phyloP scores from a whole-genome alignment of 92 coral and sea anemone genomes.

The Montipora capitata region DNA sequence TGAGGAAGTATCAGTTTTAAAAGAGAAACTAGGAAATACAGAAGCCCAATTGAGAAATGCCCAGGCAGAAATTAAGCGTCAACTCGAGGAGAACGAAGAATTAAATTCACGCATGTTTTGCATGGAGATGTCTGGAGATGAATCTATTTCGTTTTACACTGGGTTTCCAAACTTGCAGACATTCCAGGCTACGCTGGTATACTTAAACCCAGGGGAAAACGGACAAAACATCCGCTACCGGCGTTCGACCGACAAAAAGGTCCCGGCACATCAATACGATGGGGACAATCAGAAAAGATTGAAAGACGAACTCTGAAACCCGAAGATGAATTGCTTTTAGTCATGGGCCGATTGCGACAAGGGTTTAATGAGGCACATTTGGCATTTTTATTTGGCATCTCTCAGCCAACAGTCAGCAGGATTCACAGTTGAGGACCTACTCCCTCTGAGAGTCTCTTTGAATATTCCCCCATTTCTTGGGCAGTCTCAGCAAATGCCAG shows the following conservation, averaged over 20 bases:
- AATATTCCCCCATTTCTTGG: conserved; percentile 76
- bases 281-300: conserved; percentile 10
- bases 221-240: conserved; percentile 74
- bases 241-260: conserved; percentile 36
- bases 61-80: conserved; percentile 42
- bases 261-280: neutral
- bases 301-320: conserved; percentile 49
- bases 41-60: conserved; percentile 7
- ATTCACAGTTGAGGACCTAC: no score
- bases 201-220: conserved; percentile 56
- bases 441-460: neutral
- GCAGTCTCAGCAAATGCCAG: neutral
- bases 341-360: conserved; percentile 63
- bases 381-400: no score
- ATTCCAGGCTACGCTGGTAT: conserved; percentile 65
- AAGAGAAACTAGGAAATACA: conserved; percentile 7
- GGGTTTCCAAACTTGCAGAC: neutral
- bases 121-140: no score
- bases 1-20: conserved; percentile 43
- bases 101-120: no score
- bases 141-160: neutral
- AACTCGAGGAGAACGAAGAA: no score
- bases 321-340: conserved; percentile 57
- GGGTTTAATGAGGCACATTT: conserved; percentile 57
- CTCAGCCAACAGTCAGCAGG: no score